These are phyloP conservation scores for Polydrusus tereticollis DNA, from an alignment of 2,888 invertebrate species.

Conservation along the genomic window DNA sequence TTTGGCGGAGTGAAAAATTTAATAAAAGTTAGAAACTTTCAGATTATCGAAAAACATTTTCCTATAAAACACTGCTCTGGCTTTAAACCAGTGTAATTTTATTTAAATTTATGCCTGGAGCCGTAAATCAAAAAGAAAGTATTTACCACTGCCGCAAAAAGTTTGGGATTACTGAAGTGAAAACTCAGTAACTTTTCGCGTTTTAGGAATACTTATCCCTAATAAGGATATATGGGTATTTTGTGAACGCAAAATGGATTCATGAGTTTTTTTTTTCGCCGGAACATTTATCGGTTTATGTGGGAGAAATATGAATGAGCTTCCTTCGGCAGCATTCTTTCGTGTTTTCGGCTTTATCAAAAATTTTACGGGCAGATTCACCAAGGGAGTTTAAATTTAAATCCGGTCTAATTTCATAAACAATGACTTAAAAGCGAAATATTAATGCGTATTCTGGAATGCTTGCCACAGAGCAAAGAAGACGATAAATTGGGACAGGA, in stretches of 20 bases:
- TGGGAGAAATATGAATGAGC: not conserved
- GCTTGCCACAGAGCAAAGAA: no score
- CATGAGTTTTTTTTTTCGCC: not conserved
- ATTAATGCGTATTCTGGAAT: no score
- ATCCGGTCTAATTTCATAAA: no score
- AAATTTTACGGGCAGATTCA: no score
- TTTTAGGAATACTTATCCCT: conserved; percentile 22
- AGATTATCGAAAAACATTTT: conserved; percentile 43
- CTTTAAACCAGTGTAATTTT: conserved; percentile 44
- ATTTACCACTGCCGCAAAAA: conserved; percentile 44
- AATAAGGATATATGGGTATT: conserved; percentile 26
- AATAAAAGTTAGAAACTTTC: conserved; percentile 41
- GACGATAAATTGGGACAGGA: no score
- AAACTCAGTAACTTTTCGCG: conserved; percentile 38
- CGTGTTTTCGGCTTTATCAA: not conserved
- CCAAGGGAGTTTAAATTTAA: no score
- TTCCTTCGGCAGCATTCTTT: not conserved
- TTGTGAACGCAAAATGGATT: conserved; percentile 20
- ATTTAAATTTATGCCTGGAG: conserved; percentile 46
- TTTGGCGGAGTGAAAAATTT: conserved; percentile 34
- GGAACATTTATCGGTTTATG: conserved; percentile 16
- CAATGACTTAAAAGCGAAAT: no score
- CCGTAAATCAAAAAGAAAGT: conserved; percentile 48
- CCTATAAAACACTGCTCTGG: conserved; percentile 35
- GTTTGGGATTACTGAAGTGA: conserved; percentile 40